Evolutionary conservation across 2,113 vertebrate species (phyloP).

Genomic region (Cryptomyrus ogoouensis): DNA sequence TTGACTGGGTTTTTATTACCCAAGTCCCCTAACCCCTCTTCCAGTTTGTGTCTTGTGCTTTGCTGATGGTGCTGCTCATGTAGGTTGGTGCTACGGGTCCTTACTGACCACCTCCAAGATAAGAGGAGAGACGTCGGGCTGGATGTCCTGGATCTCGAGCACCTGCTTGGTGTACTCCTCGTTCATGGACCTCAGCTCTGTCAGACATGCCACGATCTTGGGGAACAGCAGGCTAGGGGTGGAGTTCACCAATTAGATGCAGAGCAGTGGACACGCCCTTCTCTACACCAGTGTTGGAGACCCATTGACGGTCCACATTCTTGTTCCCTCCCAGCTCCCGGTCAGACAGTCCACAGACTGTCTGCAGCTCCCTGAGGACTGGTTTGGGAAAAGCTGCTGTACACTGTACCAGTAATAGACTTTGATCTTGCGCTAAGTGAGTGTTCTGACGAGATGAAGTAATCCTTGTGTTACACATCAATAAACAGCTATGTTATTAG

Average conservation of each 20-base stretch:
- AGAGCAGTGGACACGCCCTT: neutral
- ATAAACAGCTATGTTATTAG: neutral
- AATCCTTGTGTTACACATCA: neutral
- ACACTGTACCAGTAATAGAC: neutral
- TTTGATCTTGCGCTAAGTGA: neutral
- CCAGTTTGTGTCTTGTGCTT: neutral
- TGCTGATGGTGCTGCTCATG: neutral
- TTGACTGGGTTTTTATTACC: neutral
- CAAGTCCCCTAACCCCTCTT: neutral
- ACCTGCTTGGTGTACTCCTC: slow-evolving; percentile 62
- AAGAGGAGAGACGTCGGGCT: slow-evolving; percentile 60
- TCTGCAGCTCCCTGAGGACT: neutral
- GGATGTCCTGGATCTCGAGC: slow-evolving; percentile 64
- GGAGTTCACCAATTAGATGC: neutral
- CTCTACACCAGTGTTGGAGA: neutral
- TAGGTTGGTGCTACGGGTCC: slow-evolving; percentile 10
- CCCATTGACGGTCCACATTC: neutral
- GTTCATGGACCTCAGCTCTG: slow-evolving; percentile 64
- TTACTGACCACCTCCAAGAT: slow-evolving; percentile 65
- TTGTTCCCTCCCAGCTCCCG: neutral
- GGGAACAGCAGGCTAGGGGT: slow-evolving; percentile 63
- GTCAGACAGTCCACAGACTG: neutral
- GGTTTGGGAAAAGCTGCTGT: neutral
- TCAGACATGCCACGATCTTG: slow-evolving; percentile 67
- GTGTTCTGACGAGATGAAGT: neutral